Base-by-base conservation (phyloP, 2,888 invertebrate species). In the Macaria notata region DNA sequence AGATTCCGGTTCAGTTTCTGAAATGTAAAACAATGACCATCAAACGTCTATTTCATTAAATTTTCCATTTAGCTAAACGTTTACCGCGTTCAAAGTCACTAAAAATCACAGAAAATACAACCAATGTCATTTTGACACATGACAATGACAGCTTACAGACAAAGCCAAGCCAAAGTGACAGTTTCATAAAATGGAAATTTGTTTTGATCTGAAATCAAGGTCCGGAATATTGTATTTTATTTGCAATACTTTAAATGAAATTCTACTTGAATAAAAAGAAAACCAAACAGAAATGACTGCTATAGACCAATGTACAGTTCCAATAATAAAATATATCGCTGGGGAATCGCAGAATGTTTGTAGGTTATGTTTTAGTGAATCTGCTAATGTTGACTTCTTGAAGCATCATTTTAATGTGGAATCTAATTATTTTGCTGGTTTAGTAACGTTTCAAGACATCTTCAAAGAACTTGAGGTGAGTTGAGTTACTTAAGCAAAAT, bases 1-100 rank as follows among this genome's bases (percentile, higher is more conserved):
- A 0, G 89, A 89, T 54, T 87, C 83, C 0, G 84, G 79, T 63
- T 88, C 86, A 50, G 82, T 69, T 92, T 94, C 64, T 96, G 95
- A 56, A 93, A 63, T 93, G 38, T 19, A 19, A 19, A 19, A 19
- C 19, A 19, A 19, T 19, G 19, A 19, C 19, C 19, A 19, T 19
- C 19, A 36, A 36, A 36, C 7, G 4, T 36, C 33, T 36, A 6
- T 36, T 6, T 36, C 33, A 6, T 36, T 6, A 36, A 36, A 4
- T 7, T 36, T 36, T 36, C 7, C 33, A 4, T 36, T 36, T 4
- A 36, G 33, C 33, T 4, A 36, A 36, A 36, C 19, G 19, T 19
- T 19, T 19, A 19, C 19, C 19, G 19, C 19, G 19, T 19, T 19
- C 19, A 19, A 19, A 19, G 19, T 19, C 19, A 19, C 19, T 19